Percentiles rank a stretch among this genome's conserved stretches.
Evolutionary conservation across 1,140 invertebrate species (phyloP).

Genomic region (Drosophila nebulosa): DNA sequence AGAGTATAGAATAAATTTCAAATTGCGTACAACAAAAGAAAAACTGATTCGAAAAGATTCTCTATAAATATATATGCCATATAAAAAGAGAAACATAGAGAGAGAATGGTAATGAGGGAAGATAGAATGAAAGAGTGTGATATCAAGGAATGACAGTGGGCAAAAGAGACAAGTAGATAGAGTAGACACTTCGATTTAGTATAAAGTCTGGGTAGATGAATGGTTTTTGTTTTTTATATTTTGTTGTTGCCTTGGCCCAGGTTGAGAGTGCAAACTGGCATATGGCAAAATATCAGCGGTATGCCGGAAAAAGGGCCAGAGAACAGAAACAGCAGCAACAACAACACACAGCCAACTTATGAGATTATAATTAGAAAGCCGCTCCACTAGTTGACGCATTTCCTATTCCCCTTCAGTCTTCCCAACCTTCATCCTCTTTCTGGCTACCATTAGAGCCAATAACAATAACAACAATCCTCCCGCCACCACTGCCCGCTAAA

Average conservation of each 20-base stretch:
- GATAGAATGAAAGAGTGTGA: not conserved
- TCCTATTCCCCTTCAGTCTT: slow-evolving; percentile 6
- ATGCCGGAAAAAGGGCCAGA: not conserved
- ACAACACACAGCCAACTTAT: not conserved
- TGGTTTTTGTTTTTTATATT: not conserved
- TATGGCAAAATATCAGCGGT: slow-evolving; percentile 30
- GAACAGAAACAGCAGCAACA: too few relatives aligned
- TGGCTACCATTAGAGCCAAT: not conserved
- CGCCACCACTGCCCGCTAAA: not conserved
- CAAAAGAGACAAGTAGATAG: not conserved
- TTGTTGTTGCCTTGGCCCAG: slow-evolving; percentile 31
- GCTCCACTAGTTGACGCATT: slow-evolving; percentile 40
- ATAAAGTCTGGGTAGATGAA: not conserved
- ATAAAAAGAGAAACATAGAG: not conserved
- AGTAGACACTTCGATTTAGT: not conserved
- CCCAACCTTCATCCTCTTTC: not conserved
- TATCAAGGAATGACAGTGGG: not conserved
- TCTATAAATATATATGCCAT: not conserved
- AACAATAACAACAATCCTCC: not conserved
- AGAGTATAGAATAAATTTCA: not conserved
- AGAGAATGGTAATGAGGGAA: not conserved
- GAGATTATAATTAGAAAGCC: slow-evolving; percentile 21
- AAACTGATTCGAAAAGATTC: not conserved
- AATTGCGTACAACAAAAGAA: not conserved
- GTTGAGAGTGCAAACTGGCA: slow-evolving; percentile 66